Base-by-base conservation (phyloP, 2,113 vertebrate genomes). In the Laterallus jamaicensis region DNA sequence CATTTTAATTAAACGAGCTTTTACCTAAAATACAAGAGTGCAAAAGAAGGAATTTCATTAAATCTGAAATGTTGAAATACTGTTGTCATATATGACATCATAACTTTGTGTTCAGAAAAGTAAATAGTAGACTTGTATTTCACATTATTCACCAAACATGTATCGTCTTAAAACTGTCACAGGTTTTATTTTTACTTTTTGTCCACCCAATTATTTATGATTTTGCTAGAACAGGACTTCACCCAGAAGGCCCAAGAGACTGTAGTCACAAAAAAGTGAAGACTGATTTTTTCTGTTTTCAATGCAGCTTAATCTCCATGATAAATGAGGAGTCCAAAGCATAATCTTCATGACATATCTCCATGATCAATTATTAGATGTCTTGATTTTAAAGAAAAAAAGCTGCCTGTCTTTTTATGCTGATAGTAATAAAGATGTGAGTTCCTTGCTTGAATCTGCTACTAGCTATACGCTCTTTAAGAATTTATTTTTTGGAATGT, bases 1-100 rank as follows among this genome's bases (percentile, higher is more conserved):
- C 98, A 98, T 98, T 96, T 98, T 98, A 56, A 97, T 17, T 90
- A 98, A 97, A 35, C 39, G 95, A 93, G 95, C 95, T 96, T 97
- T 98, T 54, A 98, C 98, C 98, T 98, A 83, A 93, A 96, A 95
- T 60, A 96, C 1, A 93, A 76, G 70, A 90, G 17, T 5, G 11
- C 10, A 93, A 40, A 86, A 54, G 29, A 70, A 87, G 32, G 52
- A 85, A 70, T 35, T 70, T 31, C 52, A 29, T 94, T 44, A 82
- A 71, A 49, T 37, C 26, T 78, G 54, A 75, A 49, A 67, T 67
- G 12, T 8, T 81, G 25, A 80, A 77, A 94, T 63, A 49, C 3
- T 9, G 0, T 49, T 83, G n/a, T 82, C 4, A 5, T 40, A 44
- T 60, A 24, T 9, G 31, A 62, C 14, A 49, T 28, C 31, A 31